phyloP scores from a whole-genome alignment of 2,113 vertebrate genomes.

The Heterochromis multidens region DNA sequence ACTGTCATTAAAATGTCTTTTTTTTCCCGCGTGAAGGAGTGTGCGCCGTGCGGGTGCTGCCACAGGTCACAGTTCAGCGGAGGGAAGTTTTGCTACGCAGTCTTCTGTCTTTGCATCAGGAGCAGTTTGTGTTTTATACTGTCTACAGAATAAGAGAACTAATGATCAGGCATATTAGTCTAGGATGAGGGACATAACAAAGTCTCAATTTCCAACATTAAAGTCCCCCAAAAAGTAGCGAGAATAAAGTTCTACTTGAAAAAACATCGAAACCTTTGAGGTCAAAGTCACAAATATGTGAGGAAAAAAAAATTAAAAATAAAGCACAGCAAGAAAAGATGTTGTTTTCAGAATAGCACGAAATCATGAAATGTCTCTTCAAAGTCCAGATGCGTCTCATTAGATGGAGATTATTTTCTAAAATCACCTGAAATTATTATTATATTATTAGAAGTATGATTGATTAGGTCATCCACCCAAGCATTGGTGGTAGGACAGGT shows the following conservation, averaged over 20 bases:
- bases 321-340: background rate
- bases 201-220: background rate
- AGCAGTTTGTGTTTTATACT: no score
- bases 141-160: no score
- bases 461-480: background rate
- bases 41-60: no score
- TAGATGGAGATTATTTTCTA: accelerated
- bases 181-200: no score
- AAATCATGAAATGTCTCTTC: background rate
- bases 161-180: no score
- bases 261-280: background rate
- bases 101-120: no score
- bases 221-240: background rate
- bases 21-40: no score
- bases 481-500: background rate
- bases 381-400: background rate
- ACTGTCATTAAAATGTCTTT: no score
- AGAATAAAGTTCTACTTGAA: background rate
- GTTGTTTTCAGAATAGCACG: background rate
- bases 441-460: background rate
- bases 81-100: no score
- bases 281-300: background rate
- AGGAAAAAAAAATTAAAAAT: background rate
- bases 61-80: no score
- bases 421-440: background rate